Percentiles rank a stretch among this genome's conserved stretches.
These are phyloP conservation scores for Limnothrissa miodon DNA, from an alignment of 2,113 vertebrate species.

Conservation along the genomic window DNA sequence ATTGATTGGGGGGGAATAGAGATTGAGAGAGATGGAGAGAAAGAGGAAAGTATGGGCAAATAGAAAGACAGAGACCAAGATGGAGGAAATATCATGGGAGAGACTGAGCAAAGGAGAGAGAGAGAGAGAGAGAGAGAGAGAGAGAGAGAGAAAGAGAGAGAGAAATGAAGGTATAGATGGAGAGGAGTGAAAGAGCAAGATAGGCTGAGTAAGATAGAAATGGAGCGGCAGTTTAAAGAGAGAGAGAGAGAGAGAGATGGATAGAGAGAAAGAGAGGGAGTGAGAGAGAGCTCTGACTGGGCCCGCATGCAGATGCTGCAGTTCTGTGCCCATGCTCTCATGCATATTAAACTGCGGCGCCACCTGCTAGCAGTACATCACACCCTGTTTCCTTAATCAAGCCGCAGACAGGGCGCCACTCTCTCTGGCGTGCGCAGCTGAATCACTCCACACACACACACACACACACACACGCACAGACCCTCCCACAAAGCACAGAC, in stretches of 20 bases:
- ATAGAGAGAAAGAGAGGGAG: constrained; percentile 29
- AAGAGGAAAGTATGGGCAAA: not conserved
- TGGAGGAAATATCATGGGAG: not conserved
- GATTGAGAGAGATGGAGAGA: constrained; percentile 48
- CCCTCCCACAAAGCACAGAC: not conserved
- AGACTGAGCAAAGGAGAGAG: constrained; percentile 43
- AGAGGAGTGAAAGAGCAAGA: constrained; percentile 47
- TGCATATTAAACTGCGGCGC: constrained; percentile 32
- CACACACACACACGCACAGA: not conserved
- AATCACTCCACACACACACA: not conserved
- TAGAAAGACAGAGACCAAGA: constrained; percentile 29
- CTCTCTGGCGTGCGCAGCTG: not conserved
- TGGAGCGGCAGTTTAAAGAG: constrained; percentile 30
- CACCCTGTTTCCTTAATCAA: constrained; percentile 25
- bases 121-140: constrained; percentile 43
- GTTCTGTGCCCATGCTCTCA: constrained; percentile 19
- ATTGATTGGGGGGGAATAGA: constrained; percentile 32
- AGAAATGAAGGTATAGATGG: constrained; percentile 9
- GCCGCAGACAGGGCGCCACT: not conserved
- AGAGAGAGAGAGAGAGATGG: constrained; percentile 44
- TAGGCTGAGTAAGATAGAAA: constrained; percentile 33
- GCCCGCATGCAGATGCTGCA: constrained; percentile 35
- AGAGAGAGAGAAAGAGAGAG: constrained; percentile 33
- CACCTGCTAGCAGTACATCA: constrained; percentile 31
- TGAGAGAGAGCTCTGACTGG: not conserved